Base-by-base conservation (phyloP, 2,113 vertebrate species). In the Lampris megalopsis region DNA sequence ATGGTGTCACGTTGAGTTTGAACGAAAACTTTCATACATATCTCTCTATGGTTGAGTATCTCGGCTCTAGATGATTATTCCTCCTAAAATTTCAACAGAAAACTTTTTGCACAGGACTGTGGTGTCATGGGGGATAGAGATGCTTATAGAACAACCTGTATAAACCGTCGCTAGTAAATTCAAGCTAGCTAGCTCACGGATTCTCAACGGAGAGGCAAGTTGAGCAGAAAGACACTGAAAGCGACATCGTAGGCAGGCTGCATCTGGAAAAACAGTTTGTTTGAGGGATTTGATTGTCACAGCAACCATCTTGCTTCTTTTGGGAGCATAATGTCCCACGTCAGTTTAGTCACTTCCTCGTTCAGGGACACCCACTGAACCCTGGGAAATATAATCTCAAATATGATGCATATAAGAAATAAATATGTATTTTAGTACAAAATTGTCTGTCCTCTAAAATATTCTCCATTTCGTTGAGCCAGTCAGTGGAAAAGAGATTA, bases 371-470 rank as follows among this genome's bases (percentile, higher is more conserved):
- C 36, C n/a, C 5, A 3, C n/a, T 50, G 38, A 54, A 68, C 54
- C 61, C 42, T 40, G n/a, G 10, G 42, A 63, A 13, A 52, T 10
- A 37, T 43, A 9, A 57, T 8, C 58, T 58, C 43, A 40, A 24
- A 35, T 48, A 58, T 54, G 50, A 57, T 47, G 45, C 54, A 48
- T 59, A 59, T 59, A 59, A 65, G 45, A 67, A 75, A 83, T 74
- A 83, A 62, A 83, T 82, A 74, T 35, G 38, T 36, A n/a, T 66
- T 50, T 63, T 1, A 68, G 54, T 63, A 72, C 10, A 74, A 78
- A 78, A 57, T 47, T 43, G 0, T 41, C 9, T 42, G 63, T 60
- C 61, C n/a, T 40, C 63, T 36, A 41, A 43, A 54, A 8, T 57
- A 49, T 38, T 8, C 52, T 42, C 42, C 40, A 37, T 63, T 63